Evolutionary conservation across 2,888 invertebrate species (phyloP).

Genomic region (Monoplex corrugatus): DNA sequence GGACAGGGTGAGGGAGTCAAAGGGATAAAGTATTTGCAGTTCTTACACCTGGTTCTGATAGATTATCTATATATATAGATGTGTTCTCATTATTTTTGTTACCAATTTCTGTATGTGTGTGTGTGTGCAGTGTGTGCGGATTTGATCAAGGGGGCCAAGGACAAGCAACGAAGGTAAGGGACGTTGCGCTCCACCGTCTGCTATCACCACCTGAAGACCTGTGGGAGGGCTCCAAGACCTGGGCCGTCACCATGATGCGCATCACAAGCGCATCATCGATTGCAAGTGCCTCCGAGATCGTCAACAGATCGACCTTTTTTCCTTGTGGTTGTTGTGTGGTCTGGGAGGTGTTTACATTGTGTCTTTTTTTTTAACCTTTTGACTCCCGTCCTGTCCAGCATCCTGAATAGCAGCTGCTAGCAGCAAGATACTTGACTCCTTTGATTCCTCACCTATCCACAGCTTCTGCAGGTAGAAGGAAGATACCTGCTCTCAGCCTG

Average conservation of each 20-base stretch:
- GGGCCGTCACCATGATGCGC: slow-evolving; percentile 90
- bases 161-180: slow-evolving; percentile 97
- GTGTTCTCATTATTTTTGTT: no score
- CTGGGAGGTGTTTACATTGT: neutral
- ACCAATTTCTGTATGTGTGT: neutral
- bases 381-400: no score
- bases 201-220: slow-evolving; percentile 99
- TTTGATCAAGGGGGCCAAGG: slow-evolving; percentile 97
- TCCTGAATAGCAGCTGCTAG: no score
- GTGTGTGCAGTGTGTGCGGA: slow-evolving; percentile 85
- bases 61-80: no score
- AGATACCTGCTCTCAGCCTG: no score
- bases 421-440: no score
- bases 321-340: neutral
- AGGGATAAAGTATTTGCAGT: no score
- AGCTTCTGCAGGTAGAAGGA: no score
- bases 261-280: slow-evolving; percentile 98
- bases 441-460: no score
- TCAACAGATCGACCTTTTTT: slow-evolving; percentile 91
- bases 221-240: slow-evolving; percentile 99
- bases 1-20: no score
- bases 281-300: slow-evolving; percentile 99
- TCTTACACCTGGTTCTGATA: no score
- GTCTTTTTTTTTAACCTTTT: neutral
- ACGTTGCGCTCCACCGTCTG: slow-evolving; percentile 98